Evolutionary conservation across 2,113 vertebrate genomes (phyloP).

Genomic region (Malurus cyaneus): DNA sequence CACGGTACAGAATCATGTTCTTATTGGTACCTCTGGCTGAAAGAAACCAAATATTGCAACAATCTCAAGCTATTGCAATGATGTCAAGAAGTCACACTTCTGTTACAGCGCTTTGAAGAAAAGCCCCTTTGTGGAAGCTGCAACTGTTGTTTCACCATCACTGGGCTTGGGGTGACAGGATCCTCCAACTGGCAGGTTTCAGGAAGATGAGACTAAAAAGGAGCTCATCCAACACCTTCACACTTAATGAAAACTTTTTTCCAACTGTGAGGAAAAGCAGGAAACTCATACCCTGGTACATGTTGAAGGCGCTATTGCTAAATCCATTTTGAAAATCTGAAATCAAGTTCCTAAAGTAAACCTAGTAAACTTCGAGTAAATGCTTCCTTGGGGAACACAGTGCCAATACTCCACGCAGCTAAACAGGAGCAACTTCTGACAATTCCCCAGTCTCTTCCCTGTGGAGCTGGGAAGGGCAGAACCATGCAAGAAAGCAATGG

Average conservation of each 20-base stretch:
- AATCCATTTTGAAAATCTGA: neutral
- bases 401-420: neutral
- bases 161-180: neutral
- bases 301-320: accelerated
- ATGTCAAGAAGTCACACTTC: neutral
- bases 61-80: neutral
- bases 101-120: neutral
- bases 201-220: neutral
- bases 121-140: neutral
- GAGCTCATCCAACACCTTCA: neutral
- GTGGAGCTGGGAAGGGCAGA: neutral
- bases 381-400: neutral
- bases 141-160: neutral
- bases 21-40: neutral
- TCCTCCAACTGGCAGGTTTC: neutral
- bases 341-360: neutral
- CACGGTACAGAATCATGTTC: neutral
- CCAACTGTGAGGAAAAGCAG: neutral
- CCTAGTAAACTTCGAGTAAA: neutral
- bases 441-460: neutral
- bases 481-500: accelerated
- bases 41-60: neutral
- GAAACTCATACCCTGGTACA: neutral
- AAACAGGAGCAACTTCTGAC: neutral
- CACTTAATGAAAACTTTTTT: neutral